Evolutionary conservation across 2,888 invertebrate species (phyloP).

Genomic region (Aricia artaxerxes): DNA sequence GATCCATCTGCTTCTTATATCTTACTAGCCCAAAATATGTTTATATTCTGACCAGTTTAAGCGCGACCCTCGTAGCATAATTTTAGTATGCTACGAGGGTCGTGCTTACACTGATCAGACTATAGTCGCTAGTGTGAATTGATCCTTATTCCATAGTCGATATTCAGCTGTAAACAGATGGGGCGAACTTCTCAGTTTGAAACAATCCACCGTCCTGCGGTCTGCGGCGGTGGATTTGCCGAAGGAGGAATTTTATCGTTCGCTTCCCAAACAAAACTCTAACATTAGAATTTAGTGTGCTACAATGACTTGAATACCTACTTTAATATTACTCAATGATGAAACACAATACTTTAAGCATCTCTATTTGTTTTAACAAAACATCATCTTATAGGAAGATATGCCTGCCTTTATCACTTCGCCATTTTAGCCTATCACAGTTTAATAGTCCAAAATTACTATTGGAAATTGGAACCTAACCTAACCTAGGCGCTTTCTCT

Average conservation of each 20-base stretch:
- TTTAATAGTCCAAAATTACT: too few relatives aligned
- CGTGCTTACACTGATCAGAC: neutral
- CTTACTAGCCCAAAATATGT: too few relatives aligned
- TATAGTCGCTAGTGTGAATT: neutral
- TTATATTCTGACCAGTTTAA: neutral
- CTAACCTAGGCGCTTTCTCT: too few relatives aligned
- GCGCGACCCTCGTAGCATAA: neutral
- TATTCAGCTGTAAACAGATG: constrained; percentile 3
- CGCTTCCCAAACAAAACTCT: neutral
- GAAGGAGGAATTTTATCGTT: neutral
- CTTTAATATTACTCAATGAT: neutral
- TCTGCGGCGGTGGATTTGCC: neutral
- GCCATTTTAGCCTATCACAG: too few relatives aligned
- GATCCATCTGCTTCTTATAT: too few relatives aligned
- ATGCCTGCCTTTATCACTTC: too few relatives aligned
- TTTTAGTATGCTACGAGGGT: neutral
- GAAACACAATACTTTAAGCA: neutral
- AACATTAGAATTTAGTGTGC: neutral
- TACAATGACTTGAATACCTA: neutral
- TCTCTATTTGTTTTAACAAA: too few relatives aligned
- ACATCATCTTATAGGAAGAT: too few relatives aligned
- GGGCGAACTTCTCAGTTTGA: neutral
- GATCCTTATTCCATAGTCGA: neutral
- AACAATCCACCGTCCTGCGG: neutral
- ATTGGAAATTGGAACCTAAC: too few relatives aligned